Base-by-base conservation (phyloP, 2,888 invertebrate genomes). In the Unio delphinus region DNA sequence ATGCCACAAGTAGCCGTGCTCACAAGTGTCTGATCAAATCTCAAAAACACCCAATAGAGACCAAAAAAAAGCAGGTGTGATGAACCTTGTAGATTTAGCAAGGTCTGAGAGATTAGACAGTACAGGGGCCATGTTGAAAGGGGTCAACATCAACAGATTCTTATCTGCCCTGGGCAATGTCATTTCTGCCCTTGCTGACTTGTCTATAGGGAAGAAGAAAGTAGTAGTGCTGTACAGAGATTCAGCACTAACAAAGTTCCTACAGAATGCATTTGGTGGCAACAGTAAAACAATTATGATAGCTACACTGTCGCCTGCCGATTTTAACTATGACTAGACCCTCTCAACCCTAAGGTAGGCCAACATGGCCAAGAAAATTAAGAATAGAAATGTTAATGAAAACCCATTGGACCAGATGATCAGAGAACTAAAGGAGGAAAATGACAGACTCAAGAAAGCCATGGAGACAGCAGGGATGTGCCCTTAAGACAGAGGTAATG, bases 261-360 rank as follows among this genome's bases (percentile, higher is more conserved):
- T 90, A 63, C 89, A 90, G 80, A 90, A 90, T 80, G 90, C 90
- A 30, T 83, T 90, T 17, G 90, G 90, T 68, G 90, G 90, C 30
- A 90, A 90, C 83, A 90, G 90, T 79, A 90, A 90, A 84, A 90
- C 90, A 0, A 83, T 90, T 18, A 90, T 90, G 90, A 90, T 90
- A 63, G 90, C 90, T 45, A 90, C 90, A n/a, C 70, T 90, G 55
- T 90, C 90, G 0, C 90, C 90, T 5, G 90, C 90, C 28, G 90
- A 90, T 73, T 90, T 90, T 55, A 90, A 90, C 78, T 90, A 88
- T 72, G 89, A 90, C 68, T 90, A 90, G 77, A 90, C 90, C 1
- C 70, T 90, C 56, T 80, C 85, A 57, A 90, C 90, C 4, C 81
- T 90, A 60, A 80, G 90, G 11, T 90, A 90, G 73, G 90, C 90